Conservation (phyloP, 2,888 invertebrate species). For the Muscina levida region DNA sequence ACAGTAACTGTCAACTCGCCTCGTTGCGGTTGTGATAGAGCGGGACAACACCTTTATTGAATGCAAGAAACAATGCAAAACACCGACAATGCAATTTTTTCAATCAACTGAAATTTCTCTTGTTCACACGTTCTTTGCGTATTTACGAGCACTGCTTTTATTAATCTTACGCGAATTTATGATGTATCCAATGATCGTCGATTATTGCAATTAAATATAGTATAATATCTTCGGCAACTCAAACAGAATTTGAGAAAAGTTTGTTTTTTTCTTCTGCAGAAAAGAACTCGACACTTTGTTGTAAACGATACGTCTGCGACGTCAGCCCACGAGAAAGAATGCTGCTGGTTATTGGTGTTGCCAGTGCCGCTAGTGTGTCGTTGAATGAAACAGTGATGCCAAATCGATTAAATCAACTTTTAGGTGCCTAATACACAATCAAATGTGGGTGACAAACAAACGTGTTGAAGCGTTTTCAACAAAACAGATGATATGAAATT, state of each 20-base stretch:
- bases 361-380: too few relatives aligned
- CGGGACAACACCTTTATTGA: constrained; percentile 50
- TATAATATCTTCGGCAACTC: too few relatives aligned
- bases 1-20: constrained; percentile 34
- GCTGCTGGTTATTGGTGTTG: constrained; percentile 4
- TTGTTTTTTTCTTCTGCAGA: constrained; percentile 21
- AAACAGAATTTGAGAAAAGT: too few relatives aligned
- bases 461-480: too few relatives aligned
- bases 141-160: not conserved
- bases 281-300: constrained; percentile 28
- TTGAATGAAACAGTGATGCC: too few relatives aligned
- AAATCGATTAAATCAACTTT: too few relatives aligned
- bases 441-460: too few relatives aligned
- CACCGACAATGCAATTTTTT: constrained; percentile 56
- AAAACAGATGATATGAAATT: too few relatives aligned
- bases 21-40: constrained; percentile 11
- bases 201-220: too few relatives aligned
- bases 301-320: constrained; percentile 37
- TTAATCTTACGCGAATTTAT: too few relatives aligned
- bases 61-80: constrained; percentile 40
- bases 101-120: constrained; percentile 7
- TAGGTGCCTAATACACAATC: too few relatives aligned
- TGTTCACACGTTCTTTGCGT: constrained; percentile 2
- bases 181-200: too few relatives aligned
- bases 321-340: constrained; percentile 40